A percentile compares a stretch with the other conserved stretches of the same genome.
Conservation (phyloP, 2,113 vertebrate species). For the Actinemys pallida region DNA sequence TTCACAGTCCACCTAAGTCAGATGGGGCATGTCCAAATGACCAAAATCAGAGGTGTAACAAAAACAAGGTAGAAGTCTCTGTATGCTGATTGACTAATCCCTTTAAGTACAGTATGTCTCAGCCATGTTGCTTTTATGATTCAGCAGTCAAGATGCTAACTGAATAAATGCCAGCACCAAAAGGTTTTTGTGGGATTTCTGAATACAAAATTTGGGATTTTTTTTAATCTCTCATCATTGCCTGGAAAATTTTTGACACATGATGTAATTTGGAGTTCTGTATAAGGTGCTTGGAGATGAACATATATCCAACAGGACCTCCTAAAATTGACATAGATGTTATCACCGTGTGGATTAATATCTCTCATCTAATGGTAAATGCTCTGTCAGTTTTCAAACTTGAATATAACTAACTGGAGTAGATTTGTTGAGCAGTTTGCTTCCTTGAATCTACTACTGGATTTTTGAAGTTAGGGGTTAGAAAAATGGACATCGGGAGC, state of each 20-base stretch:
- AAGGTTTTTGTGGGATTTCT: not conserved
- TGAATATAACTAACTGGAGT: not conserved
- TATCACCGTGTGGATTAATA: not conserved
- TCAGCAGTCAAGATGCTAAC: not conserved
- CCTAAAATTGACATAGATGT: not conserved
- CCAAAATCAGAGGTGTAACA: not conserved
- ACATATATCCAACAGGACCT: not conserved
- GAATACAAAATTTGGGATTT: not conserved
- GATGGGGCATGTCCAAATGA: not conserved
- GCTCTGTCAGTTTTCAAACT: not conserved
- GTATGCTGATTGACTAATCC: not conserved
- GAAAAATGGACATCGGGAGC: not conserved
- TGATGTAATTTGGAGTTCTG: not conserved
- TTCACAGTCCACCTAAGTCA: not conserved
- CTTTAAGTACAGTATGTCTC: not conserved
- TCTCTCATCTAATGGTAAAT: not conserved
- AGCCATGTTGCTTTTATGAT: not conserved
- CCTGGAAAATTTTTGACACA: accelerated
- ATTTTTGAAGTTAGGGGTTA: not conserved
- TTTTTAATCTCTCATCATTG: not conserved
- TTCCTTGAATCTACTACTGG: not conserved
- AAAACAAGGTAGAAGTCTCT: not conserved
- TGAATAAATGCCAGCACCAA: not conserved
- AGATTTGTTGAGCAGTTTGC: not conserved
- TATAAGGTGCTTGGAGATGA: not conserved